Evolutionary conservation across 2,113 vertebrate species (phyloP), one percentile per base, ranked within the genome.

Genomic region (Podocnemis expansa): DNA sequence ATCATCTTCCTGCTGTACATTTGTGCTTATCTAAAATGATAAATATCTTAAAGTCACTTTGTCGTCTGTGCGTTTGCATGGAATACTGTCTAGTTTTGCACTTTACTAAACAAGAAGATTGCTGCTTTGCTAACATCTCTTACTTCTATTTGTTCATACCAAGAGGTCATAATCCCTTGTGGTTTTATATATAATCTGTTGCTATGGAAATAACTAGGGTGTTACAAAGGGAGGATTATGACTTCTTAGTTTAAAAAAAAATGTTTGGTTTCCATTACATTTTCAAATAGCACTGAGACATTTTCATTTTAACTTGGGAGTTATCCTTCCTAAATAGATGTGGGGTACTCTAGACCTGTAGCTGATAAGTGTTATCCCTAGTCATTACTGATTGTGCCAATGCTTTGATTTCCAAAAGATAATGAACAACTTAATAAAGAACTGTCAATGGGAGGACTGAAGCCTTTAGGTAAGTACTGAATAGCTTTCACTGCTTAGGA

Each of bases 381-480:
- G 93, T 95, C 95, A 95, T 94, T 89, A 96, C 89, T 94, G 96
- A 93, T 97, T 96, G 92, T 96, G 95, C 85, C 82, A 94, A 58
- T 3, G 5, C 89, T 98, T 97, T 95, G 95, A 98, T 97, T 97
- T 95, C 83, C 49, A 24, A 88, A 87, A 96, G 92, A 96, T 96
- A 96, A 96, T 95, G 94, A 97, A 97, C 95, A 97, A 95, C 91
- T 95, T 95, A 80, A 82, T 87, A 92, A 94, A 82, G 93, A 95
- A 93, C 93, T 87, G 89, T 82, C 88, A 82, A 6, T 90, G 81
- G 60, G 93, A 84, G 47, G 49, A 82, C 43, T 82, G 43, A 85
- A 84, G 41, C 80, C 73, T 95, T 87, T 92, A 82, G 94, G 87
- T n/a, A 83, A 89, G 76, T 85, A 96, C 63, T 91, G 49, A 87